Conservation (phyloP, 2,888 invertebrate genomes). For the Chelonus formosanus region DNA sequence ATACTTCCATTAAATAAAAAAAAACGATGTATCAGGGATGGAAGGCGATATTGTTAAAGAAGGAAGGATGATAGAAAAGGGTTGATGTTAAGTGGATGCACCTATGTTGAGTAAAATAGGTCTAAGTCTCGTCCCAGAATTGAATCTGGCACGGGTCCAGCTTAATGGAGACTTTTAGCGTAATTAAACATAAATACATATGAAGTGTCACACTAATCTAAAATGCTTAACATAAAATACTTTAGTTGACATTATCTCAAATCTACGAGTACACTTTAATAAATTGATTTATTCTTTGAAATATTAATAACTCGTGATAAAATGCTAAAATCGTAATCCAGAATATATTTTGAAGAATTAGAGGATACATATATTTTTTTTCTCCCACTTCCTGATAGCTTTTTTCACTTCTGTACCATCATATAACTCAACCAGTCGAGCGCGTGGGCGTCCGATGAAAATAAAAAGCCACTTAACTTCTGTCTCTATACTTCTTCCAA, state of each 20-base stretch:
- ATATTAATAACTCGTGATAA: too few species aligned
- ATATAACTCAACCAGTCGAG: slow-evolving; percentile 27
- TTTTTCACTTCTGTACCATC: not conserved
- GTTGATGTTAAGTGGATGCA: slow-evolving; percentile 57
- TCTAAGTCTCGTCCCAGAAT: slow-evolving; percentile 47
- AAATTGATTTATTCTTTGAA: not conserved
- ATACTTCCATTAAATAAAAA: not conserved
- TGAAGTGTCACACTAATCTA: slow-evolving; percentile 63
- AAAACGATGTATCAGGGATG: slow-evolving; percentile 10
- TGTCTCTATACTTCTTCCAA: slow-evolving; percentile 39
- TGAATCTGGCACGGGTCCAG: slow-evolving; percentile 62
- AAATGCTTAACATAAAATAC: slow-evolving; percentile 54
- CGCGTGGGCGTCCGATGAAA: slow-evolving; percentile 50
- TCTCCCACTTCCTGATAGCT: not conserved
- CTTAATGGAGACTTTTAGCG: slow-evolving; percentile 65
- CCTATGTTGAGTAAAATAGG: slow-evolving; percentile 56
- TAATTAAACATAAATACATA: slow-evolving; percentile 66
- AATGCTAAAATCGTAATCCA: too few species aligned
- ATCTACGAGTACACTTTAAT: slow-evolving; percentile 1
- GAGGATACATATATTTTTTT: slow-evolving; percentile 1
- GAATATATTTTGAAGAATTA: not conserved
- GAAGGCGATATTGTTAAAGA: slow-evolving; percentile 29
- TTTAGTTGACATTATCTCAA: slow-evolving; percentile 7
- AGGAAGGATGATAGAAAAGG: slow-evolving; percentile 40
- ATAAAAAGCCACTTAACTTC: slow-evolving; percentile 58